Evolutionary conservation across 2,113 vertebrate genomes (phyloP).

Genomic region (Mixornis gularis): DNA sequence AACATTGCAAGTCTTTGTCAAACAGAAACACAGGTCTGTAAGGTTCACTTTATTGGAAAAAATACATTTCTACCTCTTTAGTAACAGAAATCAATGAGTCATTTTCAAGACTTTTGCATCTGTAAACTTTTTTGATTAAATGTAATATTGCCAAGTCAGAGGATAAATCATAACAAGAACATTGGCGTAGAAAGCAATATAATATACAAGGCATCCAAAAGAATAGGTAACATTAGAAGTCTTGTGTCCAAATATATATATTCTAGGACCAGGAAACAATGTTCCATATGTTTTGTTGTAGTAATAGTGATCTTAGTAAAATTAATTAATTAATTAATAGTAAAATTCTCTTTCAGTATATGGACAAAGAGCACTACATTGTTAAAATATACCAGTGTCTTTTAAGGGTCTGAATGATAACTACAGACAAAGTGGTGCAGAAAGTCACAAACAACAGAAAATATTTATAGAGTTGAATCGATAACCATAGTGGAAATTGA

Average conservation of each 20-base stretch:
- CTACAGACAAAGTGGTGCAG: background rate
- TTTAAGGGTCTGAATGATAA: background rate
- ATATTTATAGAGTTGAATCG: background rate
- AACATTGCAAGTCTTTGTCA: background rate
- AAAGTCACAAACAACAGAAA: background rate
- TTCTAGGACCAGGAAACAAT: background rate
- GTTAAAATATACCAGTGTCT: background rate
- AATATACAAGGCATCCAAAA: background rate
- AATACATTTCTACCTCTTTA: background rate
- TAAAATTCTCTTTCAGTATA: background rate
- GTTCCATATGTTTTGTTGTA: background rate
- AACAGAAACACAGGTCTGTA: background rate
- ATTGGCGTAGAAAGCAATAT: background rate
- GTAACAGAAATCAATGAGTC: background rate
- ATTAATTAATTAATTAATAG: no score
- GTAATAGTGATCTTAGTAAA: background rate
- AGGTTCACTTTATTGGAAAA: background rate
- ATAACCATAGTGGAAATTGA: fast-evolving
- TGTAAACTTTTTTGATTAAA: background rate
- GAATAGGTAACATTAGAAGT: background rate
- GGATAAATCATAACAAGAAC: background rate
- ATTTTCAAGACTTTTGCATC: background rate
- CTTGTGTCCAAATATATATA: background rate
- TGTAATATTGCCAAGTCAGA: background rate
- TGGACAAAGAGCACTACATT: background rate